Evolutionary conservation across 1,140 invertebrate species (phyloP).

Genomic region (Neodiprion pinetum): DNA sequence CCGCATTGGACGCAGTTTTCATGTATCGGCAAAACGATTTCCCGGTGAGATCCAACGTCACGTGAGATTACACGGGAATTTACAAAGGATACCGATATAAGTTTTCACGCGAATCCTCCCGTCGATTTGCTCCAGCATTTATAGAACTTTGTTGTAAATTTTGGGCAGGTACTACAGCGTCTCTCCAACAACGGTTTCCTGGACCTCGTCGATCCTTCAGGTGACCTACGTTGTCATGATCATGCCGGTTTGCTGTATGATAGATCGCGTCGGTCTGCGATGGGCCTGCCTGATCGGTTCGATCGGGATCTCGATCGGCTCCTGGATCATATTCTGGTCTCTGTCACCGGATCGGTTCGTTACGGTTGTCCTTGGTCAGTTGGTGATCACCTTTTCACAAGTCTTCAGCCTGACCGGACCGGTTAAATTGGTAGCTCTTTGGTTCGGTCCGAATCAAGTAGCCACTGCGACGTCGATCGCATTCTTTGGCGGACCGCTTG

Average conservation of each 20-base stretch:
- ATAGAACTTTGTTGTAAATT: too few relatives aligned
- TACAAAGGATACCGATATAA: too few relatives aligned
- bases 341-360: constrained; percentile 63
- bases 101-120: too few relatives aligned
- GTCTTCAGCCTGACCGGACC: too few relatives aligned
- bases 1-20: constrained; percentile 48
- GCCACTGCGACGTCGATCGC: constrained; percentile 73
- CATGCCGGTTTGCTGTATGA: constrained; percentile 35
- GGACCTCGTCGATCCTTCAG: constrained; percentile 50
- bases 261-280: constrained; percentile 33
- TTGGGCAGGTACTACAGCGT: constrained; percentile 50
- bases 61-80: too few relatives aligned
- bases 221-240: constrained; percentile 33
- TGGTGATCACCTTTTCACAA: constrained; percentile 68
- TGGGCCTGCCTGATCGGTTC: constrained; percentile 37
- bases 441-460: constrained; percentile 68
- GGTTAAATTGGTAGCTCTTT: constrained; percentile 66
- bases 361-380: constrained; percentile 70
- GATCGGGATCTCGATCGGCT: constrained; percentile 61
- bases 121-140: too few relatives aligned
- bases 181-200: constrained; percentile 62
- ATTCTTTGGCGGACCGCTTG: constrained; percentile 79
- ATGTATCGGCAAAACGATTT: constrained; percentile 38
- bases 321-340: constrained; percentile 72
- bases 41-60: too few relatives aligned